A percentile compares a stretch with the other conserved stretches of the same genome.
These are phyloP conservation scores for Drosophila tripunctata DNA, from an alignment of 2,888 invertebrate genomes.

Conservation along the genomic window DNA sequence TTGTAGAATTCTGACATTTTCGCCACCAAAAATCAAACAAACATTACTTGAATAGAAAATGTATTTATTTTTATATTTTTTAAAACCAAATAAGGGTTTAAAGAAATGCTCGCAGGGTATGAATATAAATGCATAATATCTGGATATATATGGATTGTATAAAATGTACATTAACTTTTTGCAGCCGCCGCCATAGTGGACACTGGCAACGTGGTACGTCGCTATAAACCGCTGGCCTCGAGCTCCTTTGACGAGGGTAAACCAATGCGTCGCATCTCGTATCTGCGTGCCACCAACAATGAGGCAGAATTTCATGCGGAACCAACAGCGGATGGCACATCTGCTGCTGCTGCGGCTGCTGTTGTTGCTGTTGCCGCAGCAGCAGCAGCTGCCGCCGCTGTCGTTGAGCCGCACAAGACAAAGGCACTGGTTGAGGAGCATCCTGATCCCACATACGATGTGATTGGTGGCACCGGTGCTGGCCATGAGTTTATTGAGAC, in stretches of 20 bases:
- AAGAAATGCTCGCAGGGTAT: not conserved
- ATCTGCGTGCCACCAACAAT: constrained; percentile 94
- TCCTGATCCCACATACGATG: constrained; percentile 81
- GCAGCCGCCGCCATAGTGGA: constrained; percentile 55
- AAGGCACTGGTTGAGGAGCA: constrained; percentile 75
- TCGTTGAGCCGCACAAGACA: constrained; percentile 64
- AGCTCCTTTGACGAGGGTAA: constrained; percentile 91
- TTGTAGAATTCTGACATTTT: too few relatives aligned
- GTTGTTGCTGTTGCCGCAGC: constrained; percentile 38
- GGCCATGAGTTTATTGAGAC: constrained; percentile 72
- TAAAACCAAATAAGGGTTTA: not conserved
- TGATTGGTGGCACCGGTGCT: constrained; percentile 67
- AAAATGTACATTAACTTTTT: too few relatives aligned
- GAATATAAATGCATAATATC: not conserved
- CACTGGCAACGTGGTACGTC: constrained; percentile 75
- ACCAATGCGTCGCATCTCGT: constrained; percentile 95
- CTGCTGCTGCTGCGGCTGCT: constrained; percentile 38
- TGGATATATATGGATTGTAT: too few relatives aligned
- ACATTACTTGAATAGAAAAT: not conserved
- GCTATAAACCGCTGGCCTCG: constrained; percentile 84
- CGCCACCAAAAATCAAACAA: not conserved
- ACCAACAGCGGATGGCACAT: constrained; percentile 49
- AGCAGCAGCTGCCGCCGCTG: constrained; percentile 54
- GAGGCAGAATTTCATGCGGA: constrained; percentile 87
- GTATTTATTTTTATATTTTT: constrained; percentile 8